phyloP scores from a whole-genome alignment of 2,113 vertebrate species.

The Andinoacara biseriatus region DNA sequence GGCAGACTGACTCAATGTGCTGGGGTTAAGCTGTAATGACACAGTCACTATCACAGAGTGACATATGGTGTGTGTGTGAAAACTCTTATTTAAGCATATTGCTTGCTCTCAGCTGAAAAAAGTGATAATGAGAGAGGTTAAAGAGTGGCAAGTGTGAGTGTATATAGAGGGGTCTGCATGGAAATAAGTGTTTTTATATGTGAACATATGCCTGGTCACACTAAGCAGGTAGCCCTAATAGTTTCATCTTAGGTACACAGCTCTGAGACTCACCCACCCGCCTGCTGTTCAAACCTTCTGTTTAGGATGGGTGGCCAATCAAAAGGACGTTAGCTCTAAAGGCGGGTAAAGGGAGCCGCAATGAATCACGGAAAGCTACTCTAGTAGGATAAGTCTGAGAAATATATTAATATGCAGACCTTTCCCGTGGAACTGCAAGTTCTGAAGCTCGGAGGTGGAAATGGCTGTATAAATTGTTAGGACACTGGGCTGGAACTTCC shows the following conservation, averaged over 20 bases:
- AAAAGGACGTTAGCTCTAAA: not conserved
- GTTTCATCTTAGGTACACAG: not conserved
- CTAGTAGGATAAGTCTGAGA: not conserved
- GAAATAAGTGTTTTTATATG: not conserved
- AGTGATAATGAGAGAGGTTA: slow-evolving; percentile 15
- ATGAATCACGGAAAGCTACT: not conserved
- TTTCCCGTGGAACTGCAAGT: not conserved
- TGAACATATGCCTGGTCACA: not conserved
- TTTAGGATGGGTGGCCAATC: not conserved
- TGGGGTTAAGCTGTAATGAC: slow-evolving; percentile 27
- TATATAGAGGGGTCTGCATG: not conserved
- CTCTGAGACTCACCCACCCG: not conserved
- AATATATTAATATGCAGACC: not conserved
- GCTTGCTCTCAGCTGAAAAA: slow-evolving; percentile 7
- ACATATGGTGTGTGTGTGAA: slow-evolving; percentile 28
- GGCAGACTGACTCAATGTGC: slow-evolving; percentile 32
- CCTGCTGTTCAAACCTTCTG: not conserved
- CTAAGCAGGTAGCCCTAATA: not conserved
- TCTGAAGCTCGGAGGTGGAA: not conserved
- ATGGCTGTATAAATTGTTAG: not conserved
- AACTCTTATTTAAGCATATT: slow-evolving; percentile 11
- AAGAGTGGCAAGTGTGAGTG: not conserved
- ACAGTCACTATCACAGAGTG: slow-evolving; percentile 9
- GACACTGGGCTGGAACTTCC: too few species aligned
- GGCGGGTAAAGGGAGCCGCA: too few species aligned